A percentile compares a stretch with the other conserved stretches of the same genome.
phyloP scores from a whole-genome alignment of 2,113 vertebrate species.

The Martes martes region DNA sequence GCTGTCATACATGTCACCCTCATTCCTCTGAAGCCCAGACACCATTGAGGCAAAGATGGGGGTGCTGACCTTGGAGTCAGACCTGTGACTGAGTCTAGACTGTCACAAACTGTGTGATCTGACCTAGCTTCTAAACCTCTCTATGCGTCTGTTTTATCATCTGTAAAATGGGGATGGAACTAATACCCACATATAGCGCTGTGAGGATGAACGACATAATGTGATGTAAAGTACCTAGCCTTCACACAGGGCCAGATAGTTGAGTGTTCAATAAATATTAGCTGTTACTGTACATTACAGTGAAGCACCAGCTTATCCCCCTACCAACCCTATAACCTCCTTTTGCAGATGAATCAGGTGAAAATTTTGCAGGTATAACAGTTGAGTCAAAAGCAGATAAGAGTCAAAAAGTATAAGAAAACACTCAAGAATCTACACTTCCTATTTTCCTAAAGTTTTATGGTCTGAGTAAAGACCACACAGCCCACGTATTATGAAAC shows the following conservation, averaged over 20 bases:
- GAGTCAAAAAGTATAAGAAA: background rate
- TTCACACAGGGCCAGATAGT: background rate
- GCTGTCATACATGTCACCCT: background rate
- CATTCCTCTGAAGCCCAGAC: background rate
- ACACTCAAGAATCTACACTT: background rate
- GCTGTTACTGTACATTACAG: background rate
- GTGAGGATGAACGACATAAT: background rate
- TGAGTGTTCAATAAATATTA: background rate
- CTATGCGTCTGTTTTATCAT: background rate
- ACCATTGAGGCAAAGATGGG: background rate
- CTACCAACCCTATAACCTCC: background rate
- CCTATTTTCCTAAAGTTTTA: background rate
- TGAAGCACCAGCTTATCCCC: background rate
- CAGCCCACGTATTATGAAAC: background rate
- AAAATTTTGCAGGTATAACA: background rate
- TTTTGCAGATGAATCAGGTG: background rate
- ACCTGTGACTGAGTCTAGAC: background rate
- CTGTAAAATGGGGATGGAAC: background rate
- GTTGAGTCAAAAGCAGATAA: background rate
- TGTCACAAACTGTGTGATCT: background rate
- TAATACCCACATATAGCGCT: background rate
- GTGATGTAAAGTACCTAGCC: background rate
- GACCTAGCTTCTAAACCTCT: background rate
- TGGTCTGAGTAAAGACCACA: background rate
- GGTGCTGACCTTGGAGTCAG: background rate